Evolutionary conservation across 2,797 vertebrate species (phyloP).

Genomic region (Anniella stebbinsi): DNA sequence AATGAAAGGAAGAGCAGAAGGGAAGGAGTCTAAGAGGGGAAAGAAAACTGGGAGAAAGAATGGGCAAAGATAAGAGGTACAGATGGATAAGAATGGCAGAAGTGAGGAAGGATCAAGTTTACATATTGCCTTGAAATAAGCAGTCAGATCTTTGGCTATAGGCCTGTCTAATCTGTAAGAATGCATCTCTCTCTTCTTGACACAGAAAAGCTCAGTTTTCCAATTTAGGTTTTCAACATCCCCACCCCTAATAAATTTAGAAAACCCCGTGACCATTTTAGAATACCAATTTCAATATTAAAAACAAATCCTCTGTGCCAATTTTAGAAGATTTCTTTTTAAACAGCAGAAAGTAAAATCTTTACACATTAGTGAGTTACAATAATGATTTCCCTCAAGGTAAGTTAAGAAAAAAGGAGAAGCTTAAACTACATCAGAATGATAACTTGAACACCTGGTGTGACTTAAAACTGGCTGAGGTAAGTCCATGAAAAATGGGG

Average conservation of each 20-base stretch:
- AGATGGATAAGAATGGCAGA: neutral
- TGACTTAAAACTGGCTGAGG: slow-evolving; percentile 72
- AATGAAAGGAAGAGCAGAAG: neutral
- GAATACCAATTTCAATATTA: slow-evolving; percentile 21
- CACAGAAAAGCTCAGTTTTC: neutral
- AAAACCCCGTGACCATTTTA: neutral
- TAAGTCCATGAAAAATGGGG: slow-evolving; percentile 75
- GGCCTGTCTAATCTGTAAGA: neutral
- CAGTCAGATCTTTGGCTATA: neutral
- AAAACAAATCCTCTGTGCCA: slow-evolving; percentile 26
- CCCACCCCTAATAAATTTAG: neutral
- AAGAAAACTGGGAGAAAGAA: neutral
- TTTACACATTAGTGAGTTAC: slow-evolving; percentile 36
- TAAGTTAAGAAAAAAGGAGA: slow-evolving; percentile 60
- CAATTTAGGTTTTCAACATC: slow-evolving; percentile 1
- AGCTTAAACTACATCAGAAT: slow-evolving; percentile 54
- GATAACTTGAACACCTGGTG: slow-evolving; percentile 69
- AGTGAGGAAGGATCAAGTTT: neutral
- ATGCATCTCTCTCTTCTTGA: neutral
- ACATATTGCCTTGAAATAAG: neutral
- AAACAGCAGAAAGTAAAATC: slow-evolving; percentile 32
- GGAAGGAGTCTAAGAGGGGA: neutral
- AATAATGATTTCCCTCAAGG: slow-evolving; percentile 50
- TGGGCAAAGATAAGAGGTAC: too few species aligned
- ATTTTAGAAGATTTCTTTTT: slow-evolving; percentile 31